Percentiles rank a stretch among this genome's conserved stretches.
phyloP scores from a whole-genome alignment of 35 echinoderm and acorn worm species.

The Lytechinus variegatus region DNA sequence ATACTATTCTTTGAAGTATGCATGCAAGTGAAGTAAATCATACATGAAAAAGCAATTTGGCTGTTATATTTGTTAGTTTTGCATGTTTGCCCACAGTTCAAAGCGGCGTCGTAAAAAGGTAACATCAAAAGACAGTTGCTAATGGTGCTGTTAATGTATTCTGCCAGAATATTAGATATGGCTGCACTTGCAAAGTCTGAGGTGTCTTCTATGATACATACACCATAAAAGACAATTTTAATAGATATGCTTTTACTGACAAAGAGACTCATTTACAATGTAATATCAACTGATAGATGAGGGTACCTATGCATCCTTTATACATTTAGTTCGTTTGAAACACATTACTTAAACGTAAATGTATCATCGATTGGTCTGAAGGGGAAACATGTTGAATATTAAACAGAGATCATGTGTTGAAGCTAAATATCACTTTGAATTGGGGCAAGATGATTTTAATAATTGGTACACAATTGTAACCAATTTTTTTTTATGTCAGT shows the following conservation, averaged over 20 bases:
- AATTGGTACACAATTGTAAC: too few relatives aligned
- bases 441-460: not conserved
- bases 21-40: not conserved
- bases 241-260: not conserved
- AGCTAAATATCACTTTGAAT: not conserved
- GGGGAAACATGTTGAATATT: not conserved
- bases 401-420: not conserved
- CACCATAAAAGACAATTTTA: not conserved
- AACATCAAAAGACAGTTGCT: not conserved
- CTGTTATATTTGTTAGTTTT: not conserved
- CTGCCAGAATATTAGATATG: too few relatives aligned
- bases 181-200: too few relatives aligned
- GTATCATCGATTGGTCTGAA: not conserved
- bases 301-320: not conserved
- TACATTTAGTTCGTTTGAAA: not conserved
- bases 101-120: not conserved
- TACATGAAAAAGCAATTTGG: not conserved
- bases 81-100: not conserved
- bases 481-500: too few relatives aligned
- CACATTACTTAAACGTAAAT: not conserved
- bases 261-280: not conserved
- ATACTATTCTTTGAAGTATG: not conserved
- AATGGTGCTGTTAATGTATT: not conserved
- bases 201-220: too few relatives aligned
- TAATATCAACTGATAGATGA: not conserved